phyloP scores from a whole-genome alignment of 2,797 vertebrate species.

The Lutjanus argentimaculatus region DNA sequence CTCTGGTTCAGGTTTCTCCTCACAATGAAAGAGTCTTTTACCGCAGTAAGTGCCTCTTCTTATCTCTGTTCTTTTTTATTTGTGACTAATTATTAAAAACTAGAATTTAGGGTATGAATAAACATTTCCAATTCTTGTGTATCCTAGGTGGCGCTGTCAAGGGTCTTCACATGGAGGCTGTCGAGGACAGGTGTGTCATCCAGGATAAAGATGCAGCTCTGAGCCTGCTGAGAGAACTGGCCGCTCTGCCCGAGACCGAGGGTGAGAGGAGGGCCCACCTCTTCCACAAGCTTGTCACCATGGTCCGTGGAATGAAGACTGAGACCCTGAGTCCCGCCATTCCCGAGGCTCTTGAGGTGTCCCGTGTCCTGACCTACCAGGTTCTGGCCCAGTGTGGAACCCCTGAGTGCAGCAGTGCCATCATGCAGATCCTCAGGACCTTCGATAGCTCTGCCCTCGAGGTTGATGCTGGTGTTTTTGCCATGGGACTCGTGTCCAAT shows the following conservation, averaged over 20 bases:
- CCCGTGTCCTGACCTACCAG: constrained; percentile 67
- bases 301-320: constrained; percentile 88
- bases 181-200: constrained; percentile 79
- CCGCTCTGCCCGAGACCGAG: constrained; percentile 82
- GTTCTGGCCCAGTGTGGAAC: constrained; percentile 93
- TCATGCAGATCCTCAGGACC: constrained; percentile 90
- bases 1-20: constrained; percentile 85
- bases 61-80: constrained; percentile 3
- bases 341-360: constrained; percentile 87
- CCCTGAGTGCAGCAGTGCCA: constrained; percentile 90
- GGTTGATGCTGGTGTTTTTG: constrained; percentile 89
- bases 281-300: constrained; percentile 90
- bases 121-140: neutral
- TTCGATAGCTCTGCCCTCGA: constrained; percentile 82
- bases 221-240: constrained; percentile 88
- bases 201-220: constrained; percentile 86
- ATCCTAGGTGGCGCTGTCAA: constrained; percentile 82
- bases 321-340: constrained; percentile 85
- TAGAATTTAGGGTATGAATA: too few species aligned
- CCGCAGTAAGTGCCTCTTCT: constrained; percentile 81
- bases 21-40: constrained; percentile 91
- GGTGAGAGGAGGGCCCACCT: constrained; percentile 90
- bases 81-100: neutral
- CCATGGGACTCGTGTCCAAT: constrained; percentile 90
- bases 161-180: constrained; percentile 88